phyloP scores from a whole-genome alignment of 2,797 vertebrate genomes.

The Crypturellus tataupa region DNA sequence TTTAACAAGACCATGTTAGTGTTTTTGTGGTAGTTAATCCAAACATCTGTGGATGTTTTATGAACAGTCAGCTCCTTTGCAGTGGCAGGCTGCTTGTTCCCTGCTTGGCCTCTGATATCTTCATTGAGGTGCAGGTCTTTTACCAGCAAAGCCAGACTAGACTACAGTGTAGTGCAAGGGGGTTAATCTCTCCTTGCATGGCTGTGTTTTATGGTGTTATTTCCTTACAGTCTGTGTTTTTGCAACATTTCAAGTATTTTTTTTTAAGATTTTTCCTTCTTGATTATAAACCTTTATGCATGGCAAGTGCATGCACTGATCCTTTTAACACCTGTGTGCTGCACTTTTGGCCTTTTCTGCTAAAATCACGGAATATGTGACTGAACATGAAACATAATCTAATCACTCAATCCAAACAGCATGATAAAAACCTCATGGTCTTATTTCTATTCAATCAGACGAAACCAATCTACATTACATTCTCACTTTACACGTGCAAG shows the following conservation, averaged over 20 bases:
- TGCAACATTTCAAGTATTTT: neutral
- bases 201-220: neutral
- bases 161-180: neutral
- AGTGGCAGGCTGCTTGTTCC: neutral
- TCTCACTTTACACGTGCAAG: neutral
- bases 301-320: neutral
- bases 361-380: neutral
- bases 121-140: neutral
- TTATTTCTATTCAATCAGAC: neutral
- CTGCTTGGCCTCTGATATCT: neutral
- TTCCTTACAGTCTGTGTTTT: neutral
- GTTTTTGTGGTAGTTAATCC: neutral
- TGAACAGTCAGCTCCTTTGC: neutral
- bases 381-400: neutral
- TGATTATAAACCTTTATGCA: neutral
- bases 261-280: neutral
- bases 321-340: neutral
- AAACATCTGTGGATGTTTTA: neutral
- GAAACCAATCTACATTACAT: neutral
- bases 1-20: neutral
- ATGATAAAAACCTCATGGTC: neutral
- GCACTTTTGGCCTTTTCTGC: neutral
- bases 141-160: neutral
- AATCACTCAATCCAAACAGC: neutral
- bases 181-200: neutral